These are phyloP conservation scores for Eumacrocentrus americanus DNA, from an alignment of 2,888 invertebrate species.

Conservation along the genomic window DNA sequence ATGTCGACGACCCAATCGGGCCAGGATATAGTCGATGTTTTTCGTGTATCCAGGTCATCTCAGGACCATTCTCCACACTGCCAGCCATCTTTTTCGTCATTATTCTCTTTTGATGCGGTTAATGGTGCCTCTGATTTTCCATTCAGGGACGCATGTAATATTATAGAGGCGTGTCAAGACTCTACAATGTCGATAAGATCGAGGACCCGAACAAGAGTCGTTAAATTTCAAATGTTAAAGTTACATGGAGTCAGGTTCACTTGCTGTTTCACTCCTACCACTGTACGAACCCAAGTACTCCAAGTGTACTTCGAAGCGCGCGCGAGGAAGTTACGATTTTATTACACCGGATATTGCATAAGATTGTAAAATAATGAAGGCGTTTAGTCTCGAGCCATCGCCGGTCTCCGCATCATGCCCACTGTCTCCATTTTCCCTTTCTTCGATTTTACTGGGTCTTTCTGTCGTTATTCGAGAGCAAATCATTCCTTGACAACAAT, in stretches of 20 bases:
- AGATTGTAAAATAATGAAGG: slow-evolving; percentile 26
- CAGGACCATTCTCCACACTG: slow-evolving; percentile 1
- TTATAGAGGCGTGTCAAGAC: slow-evolving; percentile 35
- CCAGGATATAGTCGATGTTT: slow-evolving; percentile 14
- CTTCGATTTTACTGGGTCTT: no score
- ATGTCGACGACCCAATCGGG: not conserved
- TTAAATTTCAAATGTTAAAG: slow-evolving; percentile 38
- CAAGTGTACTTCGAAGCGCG: no score
- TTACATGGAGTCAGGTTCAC: slow-evolving; percentile 34
- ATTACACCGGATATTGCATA: slow-evolving; percentile 21
- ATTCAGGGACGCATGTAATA: no score
- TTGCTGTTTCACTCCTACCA: not conserved
- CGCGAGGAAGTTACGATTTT: slow-evolving; percentile 4
- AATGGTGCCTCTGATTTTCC: no score
- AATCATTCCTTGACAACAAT: no score
- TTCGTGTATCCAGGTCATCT: slow-evolving; percentile 22
- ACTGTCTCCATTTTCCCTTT: no score
- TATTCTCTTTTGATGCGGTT: no score
- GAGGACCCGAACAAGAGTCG: slow-evolving; percentile 32
- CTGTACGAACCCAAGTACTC: not conserved
- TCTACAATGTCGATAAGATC: slow-evolving; percentile 34
- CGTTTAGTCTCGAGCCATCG: not conserved
- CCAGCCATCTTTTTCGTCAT: no score
- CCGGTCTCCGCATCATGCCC: no score
- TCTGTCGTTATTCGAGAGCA: no score